phyloP scores from a whole-genome alignment of 2,113 vertebrate species.

The Rhinolophus sinicus region DNA sequence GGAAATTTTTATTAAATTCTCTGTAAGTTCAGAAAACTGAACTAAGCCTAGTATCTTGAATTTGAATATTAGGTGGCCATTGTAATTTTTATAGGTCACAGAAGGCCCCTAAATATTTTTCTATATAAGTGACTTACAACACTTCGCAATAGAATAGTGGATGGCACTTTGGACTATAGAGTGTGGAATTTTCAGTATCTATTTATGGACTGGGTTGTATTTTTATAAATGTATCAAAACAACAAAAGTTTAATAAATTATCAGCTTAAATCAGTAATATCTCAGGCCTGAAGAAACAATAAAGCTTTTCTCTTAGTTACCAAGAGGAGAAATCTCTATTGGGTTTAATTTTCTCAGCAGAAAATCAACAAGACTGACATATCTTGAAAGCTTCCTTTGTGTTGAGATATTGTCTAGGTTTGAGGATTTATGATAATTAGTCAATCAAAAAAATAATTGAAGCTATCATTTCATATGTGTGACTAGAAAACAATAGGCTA shows the following conservation, averaged over 20 bases:
- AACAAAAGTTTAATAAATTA: background rate
- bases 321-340: background rate
- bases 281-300: background rate
- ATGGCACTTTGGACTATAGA: background rate
- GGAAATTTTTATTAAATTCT: background rate
- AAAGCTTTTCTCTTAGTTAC: background rate
- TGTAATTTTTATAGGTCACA: background rate
- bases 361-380: background rate
- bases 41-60: background rate
- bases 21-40: background rate
- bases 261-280: background rate
- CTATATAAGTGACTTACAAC: background rate
- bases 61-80: background rate
- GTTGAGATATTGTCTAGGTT: background rate
- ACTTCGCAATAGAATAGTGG: background rate
- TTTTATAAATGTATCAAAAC: background rate
- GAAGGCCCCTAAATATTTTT: background rate
- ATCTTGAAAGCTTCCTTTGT: background rate
- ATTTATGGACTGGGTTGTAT: background rate
- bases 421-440: slow-evolving; percentile 10
- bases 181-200: background rate
- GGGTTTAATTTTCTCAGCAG: slow-evolving; percentile 5
- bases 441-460: background rate
- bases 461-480: background rate
- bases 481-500: background rate